Percentiles rank a stretch among this genome's conserved stretches.
phyloP scores from a whole-genome alignment of 2,797 vertebrate genomes.

The Malacoraja senta region DNA sequence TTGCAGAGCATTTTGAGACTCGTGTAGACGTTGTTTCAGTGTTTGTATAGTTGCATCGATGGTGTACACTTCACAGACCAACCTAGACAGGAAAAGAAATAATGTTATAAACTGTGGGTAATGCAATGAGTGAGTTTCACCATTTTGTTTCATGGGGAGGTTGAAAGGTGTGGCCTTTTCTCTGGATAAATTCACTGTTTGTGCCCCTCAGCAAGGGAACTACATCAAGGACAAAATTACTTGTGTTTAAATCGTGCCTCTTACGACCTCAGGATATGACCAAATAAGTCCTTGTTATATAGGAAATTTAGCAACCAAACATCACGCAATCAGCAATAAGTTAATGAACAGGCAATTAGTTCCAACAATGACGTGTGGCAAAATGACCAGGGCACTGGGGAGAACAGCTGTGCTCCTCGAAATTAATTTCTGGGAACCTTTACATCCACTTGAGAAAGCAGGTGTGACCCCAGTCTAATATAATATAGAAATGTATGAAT shows the following conservation, averaged over 20 bases:
- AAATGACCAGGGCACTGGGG: neutral
- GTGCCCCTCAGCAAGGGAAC: neutral
- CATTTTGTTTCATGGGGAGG: neutral
- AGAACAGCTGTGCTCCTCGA: neutral
- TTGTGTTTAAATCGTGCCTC: neutral
- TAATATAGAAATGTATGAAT: no score
- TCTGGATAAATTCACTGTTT: conserved; percentile 12
- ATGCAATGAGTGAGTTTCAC: neutral
- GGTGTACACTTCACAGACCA: conserved; percentile 50
- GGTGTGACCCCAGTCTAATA: no score
- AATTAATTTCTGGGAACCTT: neutral
- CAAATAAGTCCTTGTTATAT: neutral
- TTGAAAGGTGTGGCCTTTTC: neutral
- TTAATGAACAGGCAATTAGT: neutral
- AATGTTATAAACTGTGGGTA: neutral
- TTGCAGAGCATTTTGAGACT: conserved; percentile 47
- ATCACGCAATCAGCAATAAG: neutral
- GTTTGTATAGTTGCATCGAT: conserved; percentile 49
- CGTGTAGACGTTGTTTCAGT: conserved; percentile 49
- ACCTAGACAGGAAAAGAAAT: conserved; percentile 45
- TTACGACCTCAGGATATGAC: neutral
- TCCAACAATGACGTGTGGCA: neutral
- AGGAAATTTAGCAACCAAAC: neutral
- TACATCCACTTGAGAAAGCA: neutral
- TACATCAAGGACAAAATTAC: neutral